Evolutionary conservation across 2,888 invertebrate species (phyloP), one percentile per base, ranked within the genome.

Genomic region (Ennomos fuscantarius): DNA sequence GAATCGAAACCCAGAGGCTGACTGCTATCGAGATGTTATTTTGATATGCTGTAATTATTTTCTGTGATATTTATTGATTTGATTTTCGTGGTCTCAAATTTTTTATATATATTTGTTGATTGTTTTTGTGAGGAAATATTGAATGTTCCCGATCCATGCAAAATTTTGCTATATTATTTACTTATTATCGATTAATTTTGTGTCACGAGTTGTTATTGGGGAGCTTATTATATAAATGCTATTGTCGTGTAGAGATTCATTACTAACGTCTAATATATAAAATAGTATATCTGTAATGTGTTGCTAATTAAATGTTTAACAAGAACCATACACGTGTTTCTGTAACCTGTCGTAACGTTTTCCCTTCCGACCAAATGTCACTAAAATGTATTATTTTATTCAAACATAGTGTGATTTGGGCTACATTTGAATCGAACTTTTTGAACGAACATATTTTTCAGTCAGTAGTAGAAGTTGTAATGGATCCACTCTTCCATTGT

Each of bases 291-390:
- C 45, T 35, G 24, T n/a, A n/a, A n/a, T 58, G 51, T 63, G 66
- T 68, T 60, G 55, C 59, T 37, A 49, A 74, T 69, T 75, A 76
- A 76, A 75, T 62, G 67, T 72, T 73, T 55, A 61, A 35, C 36
- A 49, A 36, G 61, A 49, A 57, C 45, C 34, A 1, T 41, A 32
- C n/a, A 37, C 55, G 60, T 65, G 55, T 11, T 31, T 31, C 32
- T 42, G 6, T 32, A 42, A 8, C 31, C 11, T 8, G n/a, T 9
- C 9, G n/a, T n/a, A n/a, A n/a, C n/a, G n/a, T n/a, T n/a, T n/a
- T n/a, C n/a, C n/a, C n/a, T n/a, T n/a, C n/a, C n/a, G n/a, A n/a
- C n/a, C n/a, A n/a, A n/a, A n/a, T n/a, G n/a, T n/a, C n/a, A n/a
- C n/a, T n/a, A n/a, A n/a, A n/a, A n/a, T n/a, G n/a, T n/a, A n/a